Evolutionary conservation across 1,140 invertebrate species (phyloP), one percentile per base, ranked within the genome.

Genomic region (Drosophila tristis): DNA sequence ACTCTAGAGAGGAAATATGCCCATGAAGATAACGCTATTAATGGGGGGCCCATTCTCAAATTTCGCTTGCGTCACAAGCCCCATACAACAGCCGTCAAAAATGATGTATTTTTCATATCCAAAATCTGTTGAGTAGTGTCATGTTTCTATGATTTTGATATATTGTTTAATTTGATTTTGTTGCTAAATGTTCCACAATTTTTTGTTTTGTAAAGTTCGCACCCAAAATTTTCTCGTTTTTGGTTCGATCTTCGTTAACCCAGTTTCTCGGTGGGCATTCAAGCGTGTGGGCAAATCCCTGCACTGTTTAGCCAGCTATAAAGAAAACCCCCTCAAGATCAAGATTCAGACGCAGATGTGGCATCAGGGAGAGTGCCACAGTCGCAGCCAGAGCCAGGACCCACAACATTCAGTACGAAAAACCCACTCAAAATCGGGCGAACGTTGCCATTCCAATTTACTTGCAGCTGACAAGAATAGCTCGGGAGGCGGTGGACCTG

Each of bases 401-500:
- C 53, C 47, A 49, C 2, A 43, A 11, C n/a, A 74, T 51, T 74
- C 55, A 42, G 42, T 53, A 45, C 67, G 45, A 62, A 43, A 20
- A 61, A 49, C 15, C 35, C 60, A 74, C 47, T 70, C 73, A 77
- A 68, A 35, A 53, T 39, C 71, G 48, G 72, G 72, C 61, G 60
- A 56, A 64, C 70, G 70, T 65, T 78, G 48, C 65, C 54, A 35
- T 63, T 51, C 66, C 74, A 23, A 72, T 89, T 74, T 86, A 84
- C 39, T 86, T 86, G 13, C 80, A 86, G 82, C 84, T 65, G 78
- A 81, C 70, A 67, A 80, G 44, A 86, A 57, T 62, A 78, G 63
- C 42, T 59, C 48, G 20, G 20, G 44, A 47, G 73, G 59, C 15
- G 53, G 48, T 16, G 74, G 73, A 29, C 45, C 49, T 8, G 13